Evolutionary conservation across 2,797 vertebrate species (phyloP).

Genomic region (Sebastes steindachneri): DNA sequence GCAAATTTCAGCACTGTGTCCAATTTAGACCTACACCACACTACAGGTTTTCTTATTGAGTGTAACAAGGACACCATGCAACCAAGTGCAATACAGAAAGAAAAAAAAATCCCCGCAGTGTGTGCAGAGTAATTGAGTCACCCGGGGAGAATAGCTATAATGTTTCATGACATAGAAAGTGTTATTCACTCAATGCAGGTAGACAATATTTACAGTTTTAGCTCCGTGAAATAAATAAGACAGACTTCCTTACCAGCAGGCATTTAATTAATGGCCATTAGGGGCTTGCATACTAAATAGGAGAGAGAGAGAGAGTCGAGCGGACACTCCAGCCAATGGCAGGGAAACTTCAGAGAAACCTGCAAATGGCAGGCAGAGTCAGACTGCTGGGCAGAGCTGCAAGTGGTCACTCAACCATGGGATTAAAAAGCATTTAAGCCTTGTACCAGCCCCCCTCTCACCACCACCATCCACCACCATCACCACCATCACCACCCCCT

Average conservation of each 20-base stretch:
- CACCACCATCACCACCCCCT: background rate
- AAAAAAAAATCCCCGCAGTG: slow-evolving; percentile 46
- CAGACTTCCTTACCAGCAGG: slow-evolving; percentile 57
- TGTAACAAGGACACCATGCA: slow-evolving; percentile 68
- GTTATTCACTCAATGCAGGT: slow-evolving; percentile 53
- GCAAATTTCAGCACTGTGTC: slow-evolving; percentile 61
- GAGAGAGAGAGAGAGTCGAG: slow-evolving; percentile 22
- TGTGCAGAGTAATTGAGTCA: slow-evolving; percentile 61
- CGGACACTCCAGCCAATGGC: slow-evolving; percentile 52
- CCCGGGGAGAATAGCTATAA: slow-evolving; percentile 56
- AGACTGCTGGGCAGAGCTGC: slow-evolving; percentile 70
- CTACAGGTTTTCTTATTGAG: slow-evolving; percentile 70
- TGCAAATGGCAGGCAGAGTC: slow-evolving; percentile 69
- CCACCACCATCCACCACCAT: background rate
- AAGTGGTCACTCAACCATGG: slow-evolving; percentile 82
- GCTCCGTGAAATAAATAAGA: slow-evolving; percentile 59
- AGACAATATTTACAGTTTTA: slow-evolving; percentile 63
- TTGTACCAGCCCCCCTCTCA: slow-evolving; percentile 56
- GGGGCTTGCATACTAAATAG: slow-evolving; percentile 71
- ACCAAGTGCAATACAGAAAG: slow-evolving; percentile 65
- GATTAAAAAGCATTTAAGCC: slow-evolving; percentile 86
- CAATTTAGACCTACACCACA: slow-evolving; percentile 73
- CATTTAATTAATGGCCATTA: slow-evolving; percentile 75
- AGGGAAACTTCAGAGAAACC: slow-evolving; percentile 69
- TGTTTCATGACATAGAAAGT: slow-evolving; percentile 66